Conservation (phyloP, 2,888 invertebrate species). For the Noctua janthe region DNA sequence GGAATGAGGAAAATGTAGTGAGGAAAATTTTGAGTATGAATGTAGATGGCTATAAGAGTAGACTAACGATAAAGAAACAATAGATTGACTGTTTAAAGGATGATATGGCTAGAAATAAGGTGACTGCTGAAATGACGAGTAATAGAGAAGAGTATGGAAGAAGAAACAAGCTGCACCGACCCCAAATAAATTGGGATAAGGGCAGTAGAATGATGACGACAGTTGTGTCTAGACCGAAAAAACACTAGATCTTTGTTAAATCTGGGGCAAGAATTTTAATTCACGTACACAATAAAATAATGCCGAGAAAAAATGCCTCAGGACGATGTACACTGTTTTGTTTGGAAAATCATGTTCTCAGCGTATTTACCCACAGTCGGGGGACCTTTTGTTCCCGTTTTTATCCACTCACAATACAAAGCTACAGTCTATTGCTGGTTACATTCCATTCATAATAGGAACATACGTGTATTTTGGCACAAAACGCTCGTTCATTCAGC, state of each 20-base stretch:
- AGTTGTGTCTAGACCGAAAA: too few species aligned
- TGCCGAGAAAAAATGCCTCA: not conserved
- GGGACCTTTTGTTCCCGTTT: slow-evolving; percentile 8
- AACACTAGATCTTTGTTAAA: not conserved
- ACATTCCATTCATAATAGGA: slow-evolving; percentile 34
- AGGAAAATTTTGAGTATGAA: too few species aligned
- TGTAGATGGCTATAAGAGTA: too few species aligned
- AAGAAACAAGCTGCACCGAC: too few species aligned
- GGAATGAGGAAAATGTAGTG: too few species aligned
- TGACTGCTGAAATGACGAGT: too few species aligned
- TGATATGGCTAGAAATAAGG: too few species aligned
- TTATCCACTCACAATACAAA: slow-evolving; percentile 32
- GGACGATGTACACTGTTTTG: not conserved
- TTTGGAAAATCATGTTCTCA: slow-evolving; percentile 11
- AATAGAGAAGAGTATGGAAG: too few species aligned
- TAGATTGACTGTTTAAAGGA: too few species aligned
- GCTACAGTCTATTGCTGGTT: slow-evolving; percentile 5
- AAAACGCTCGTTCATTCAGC: slow-evolving; percentile 13
- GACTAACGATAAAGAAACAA: too few species aligned
- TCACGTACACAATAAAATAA: not conserved
- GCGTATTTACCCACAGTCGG: not conserved
- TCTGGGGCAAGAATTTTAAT: not conserved
- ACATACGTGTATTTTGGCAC: slow-evolving; percentile 35
- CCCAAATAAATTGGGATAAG: too few species aligned
- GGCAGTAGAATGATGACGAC: too few species aligned